A percentile compares a stretch with the other conserved stretches of the same genome.
Conservation (phyloP, 2,888 invertebrate species). For the Disparrhopalites patrizii region DNA sequence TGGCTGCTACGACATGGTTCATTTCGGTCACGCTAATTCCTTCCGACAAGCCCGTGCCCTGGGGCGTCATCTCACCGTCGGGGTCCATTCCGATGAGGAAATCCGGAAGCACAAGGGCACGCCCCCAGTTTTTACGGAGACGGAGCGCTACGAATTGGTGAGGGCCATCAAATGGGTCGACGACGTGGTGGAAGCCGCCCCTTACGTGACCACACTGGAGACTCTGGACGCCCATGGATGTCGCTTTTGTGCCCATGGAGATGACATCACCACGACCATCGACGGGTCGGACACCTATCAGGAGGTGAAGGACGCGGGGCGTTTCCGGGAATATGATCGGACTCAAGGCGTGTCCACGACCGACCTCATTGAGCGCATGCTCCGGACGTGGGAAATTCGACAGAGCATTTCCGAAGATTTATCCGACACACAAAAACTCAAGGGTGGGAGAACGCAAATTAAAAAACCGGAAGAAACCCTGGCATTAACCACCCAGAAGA, state of each 20-base stretch:
- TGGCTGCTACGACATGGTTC: conserved; percentile 88
- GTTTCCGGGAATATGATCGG: conserved; percentile 69
- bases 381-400: conserved; percentile 51
- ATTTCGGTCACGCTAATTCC: conserved; percentile 99
- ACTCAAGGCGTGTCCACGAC: conserved; percentile 98
- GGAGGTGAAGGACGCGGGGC: conserved; percentile 77
- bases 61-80: conserved; percentile 90
- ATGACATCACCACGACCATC: conserved; percentile 95
- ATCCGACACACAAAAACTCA: too few relatives aligned
- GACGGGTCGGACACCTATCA: conserved; percentile 97
- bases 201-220: conserved; percentile 94
- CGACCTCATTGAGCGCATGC: conserved; percentile 93
- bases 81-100: conserved; percentile 95
- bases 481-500: conserved; percentile 89
- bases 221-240: conserved; percentile 92
- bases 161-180: conserved; percentile 99
- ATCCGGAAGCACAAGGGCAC: conserved; percentile 89
- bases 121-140: conserved; percentile 92
- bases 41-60: conserved; percentile 94
- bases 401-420: too few relatives aligned
- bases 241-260: conserved; percentile 98
- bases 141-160: conserved; percentile 93
- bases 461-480: conserved; percentile 51
- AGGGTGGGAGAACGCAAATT: too few relatives aligned
- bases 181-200: conserved; percentile 96